Conservation (phyloP, 2,113 vertebrate species). For the Crotalus viridis region DNA sequence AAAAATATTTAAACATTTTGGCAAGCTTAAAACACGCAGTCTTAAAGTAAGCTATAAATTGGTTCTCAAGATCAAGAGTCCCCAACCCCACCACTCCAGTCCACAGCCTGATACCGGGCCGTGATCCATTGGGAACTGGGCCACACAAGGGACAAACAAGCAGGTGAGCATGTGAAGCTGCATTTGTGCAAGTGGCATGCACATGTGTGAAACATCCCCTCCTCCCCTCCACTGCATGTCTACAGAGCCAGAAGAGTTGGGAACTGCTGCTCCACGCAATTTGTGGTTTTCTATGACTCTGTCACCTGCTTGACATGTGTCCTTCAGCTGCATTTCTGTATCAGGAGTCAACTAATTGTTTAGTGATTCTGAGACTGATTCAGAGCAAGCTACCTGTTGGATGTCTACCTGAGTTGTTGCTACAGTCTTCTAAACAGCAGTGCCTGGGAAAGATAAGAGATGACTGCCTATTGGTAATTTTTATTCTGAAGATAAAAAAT, state of each 20-base stretch:
- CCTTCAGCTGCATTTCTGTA: not conserved
- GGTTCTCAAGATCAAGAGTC: not conserved
- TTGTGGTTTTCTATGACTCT: not conserved
- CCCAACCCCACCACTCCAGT: not conserved
- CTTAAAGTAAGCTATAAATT: not conserved
- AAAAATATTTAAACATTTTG: not conserved
- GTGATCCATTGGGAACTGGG: not conserved
- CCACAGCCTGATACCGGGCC: not conserved
- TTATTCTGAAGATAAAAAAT: not conserved
- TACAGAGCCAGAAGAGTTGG: accelerated
- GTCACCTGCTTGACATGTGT: not conserved
- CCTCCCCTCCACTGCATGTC: not conserved
- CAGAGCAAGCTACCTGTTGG: not conserved
- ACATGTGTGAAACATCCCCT: not conserved
- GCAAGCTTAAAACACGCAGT: not conserved
- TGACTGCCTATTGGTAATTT: not conserved
- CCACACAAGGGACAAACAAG: not conserved
- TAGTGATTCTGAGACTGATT: not conserved
- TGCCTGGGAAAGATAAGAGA: not conserved
- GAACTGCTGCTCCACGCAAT: not conserved
- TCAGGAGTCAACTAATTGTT: not conserved
- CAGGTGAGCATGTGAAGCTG: not conserved
- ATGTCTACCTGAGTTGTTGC: not conserved
- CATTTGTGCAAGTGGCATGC: not conserved
- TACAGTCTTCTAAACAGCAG: not conserved